phyloP scores from a whole-genome alignment of 1,140 invertebrate genomes.

The fruit fly (Drosophila melanogaster) region Release_6_plus_ISO1_MT NT_037436.4:13000001-13000500 shows the following conservation, averaged over 20 bases:
- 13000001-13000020: slow-evolving; percentile 23
- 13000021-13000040: slow-evolving; percentile 5
- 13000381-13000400: slow-evolving; percentile 30
- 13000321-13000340: slow-evolving; percentile 27
- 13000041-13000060: background rate
- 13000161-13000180: no score
- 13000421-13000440: slow-evolving; percentile 34
- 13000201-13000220: no score
- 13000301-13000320: slow-evolving; percentile 12
- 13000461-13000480: slow-evolving; percentile 46
- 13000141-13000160: no score
- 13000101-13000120: background rate
- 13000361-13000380: slow-evolving; percentile 17
- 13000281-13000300: background rate
- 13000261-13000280: no score
- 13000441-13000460: slow-evolving; percentile 56
- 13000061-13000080: background rate
- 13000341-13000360: slow-evolving; percentile 5
- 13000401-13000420: slow-evolving; percentile 48
- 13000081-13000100: background rate
- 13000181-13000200: no score
- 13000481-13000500: slow-evolving; percentile 44
- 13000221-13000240: background rate
- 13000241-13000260: background rate
- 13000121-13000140: no score